These are phyloP conservation scores for Eremobia ochroleuca DNA, from an alignment of 2,888 invertebrate genomes.

Conservation along the genomic window DNA sequence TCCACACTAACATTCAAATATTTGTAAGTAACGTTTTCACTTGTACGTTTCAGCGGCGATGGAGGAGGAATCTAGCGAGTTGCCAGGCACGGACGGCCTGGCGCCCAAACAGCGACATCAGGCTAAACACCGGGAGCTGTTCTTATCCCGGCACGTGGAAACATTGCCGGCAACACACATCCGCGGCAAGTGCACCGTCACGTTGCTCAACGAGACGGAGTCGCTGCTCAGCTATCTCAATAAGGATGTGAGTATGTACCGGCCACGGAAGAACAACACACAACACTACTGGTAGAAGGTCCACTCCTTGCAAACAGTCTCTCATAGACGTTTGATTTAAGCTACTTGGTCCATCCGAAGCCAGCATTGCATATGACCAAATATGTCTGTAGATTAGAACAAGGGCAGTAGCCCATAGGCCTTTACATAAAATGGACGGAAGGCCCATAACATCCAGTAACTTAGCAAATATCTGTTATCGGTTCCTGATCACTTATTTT, in stretches of 20 bases:
- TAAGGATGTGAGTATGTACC: constrained; percentile 96
- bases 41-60: constrained; percentile 91
- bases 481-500: background rate
- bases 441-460: background rate
- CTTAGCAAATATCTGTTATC: background rate
- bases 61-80: constrained; percentile 92
- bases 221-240: constrained; percentile 98
- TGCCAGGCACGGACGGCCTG: constrained; percentile 92
- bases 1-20: constrained; percentile 13
- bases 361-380: background rate
- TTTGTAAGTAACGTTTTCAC: constrained; percentile 26
- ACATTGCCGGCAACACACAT: constrained; percentile 99
- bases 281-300: constrained; percentile 34
- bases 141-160: constrained; percentile 99
- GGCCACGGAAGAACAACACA: constrained; percentile 62
- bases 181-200: constrained; percentile 99
- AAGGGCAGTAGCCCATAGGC: background rate
- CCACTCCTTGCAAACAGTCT: constrained; percentile 1
- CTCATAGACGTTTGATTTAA: background rate
- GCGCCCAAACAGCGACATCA: constrained; percentile 97
- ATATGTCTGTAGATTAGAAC: background rate
- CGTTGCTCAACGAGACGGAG: constrained; percentile 99
- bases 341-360: background rate
- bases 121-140: constrained; percentile 99
- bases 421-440: background rate